phyloP scores from a whole-genome alignment of 2,888 invertebrate species.

The Drosophila paucipuncta region DNA sequence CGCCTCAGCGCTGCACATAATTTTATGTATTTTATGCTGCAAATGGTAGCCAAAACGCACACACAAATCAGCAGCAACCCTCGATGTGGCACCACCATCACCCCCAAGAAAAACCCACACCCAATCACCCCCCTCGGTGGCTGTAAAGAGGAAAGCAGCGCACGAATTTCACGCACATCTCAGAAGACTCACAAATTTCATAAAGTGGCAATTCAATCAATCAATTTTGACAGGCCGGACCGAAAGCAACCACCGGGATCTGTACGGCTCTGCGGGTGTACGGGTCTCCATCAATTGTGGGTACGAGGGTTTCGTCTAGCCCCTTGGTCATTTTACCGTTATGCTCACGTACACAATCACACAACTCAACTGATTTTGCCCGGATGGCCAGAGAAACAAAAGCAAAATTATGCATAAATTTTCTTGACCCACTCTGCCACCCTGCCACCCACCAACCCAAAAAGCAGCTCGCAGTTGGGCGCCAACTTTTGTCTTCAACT shows the following conservation, averaged over 20 bases:
- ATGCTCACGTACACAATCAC: conserved; percentile 83
- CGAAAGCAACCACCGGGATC: conserved; percentile 45
- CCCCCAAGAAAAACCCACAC: background rate
- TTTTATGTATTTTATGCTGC: conserved; percentile 83
- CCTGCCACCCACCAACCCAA: background rate
- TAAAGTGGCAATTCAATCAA: conserved; percentile 85
- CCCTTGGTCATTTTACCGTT: conserved; percentile 73
- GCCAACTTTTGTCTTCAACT: conserved; percentile 29
- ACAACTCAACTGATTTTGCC: conserved; percentile 72
- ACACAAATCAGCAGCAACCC: conserved; percentile 71
- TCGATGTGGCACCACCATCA: conserved; percentile 37
- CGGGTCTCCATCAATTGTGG: conserved; percentile 8
- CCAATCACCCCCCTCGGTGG: conserved; percentile 11
- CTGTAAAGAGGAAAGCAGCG: conserved; percentile 11
- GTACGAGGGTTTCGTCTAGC: conserved; percentile 31
- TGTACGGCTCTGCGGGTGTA: background rate
- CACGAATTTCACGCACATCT: conserved; percentile 82
- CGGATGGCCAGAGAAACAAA: conserved; percentile 46
- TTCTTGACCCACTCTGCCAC: conserved; percentile 37
- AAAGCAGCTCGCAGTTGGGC: conserved; percentile 25
- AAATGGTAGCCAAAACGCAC: conserved; percentile 74
- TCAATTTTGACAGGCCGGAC: conserved; percentile 82
- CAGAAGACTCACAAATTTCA: conserved; percentile 85
- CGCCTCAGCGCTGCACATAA: conserved; percentile 83
- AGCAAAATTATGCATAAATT: conserved; percentile 70